Evolutionary conservation across 2,888 invertebrate genomes (phyloP).

Genomic region (Lagria hirta): DNA sequence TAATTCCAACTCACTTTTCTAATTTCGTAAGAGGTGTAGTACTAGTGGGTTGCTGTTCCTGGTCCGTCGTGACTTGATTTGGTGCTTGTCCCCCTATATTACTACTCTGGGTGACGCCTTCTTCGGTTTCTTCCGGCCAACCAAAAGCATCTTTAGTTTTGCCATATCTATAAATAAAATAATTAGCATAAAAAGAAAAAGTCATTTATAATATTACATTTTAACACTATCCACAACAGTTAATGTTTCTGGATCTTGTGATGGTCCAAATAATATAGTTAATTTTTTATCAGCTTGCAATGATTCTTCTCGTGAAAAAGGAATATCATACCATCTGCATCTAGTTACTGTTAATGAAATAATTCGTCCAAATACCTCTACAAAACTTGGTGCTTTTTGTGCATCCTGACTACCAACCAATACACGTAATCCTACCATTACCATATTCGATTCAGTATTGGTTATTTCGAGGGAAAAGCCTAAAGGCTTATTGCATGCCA

Average conservation of each 20-base stretch:
- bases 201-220: conserved; percentile 56
- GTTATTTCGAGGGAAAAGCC: conserved; percentile 87
- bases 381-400: conserved; percentile 73
- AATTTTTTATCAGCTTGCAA: conserved; percentile 89
- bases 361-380: conserved; percentile 58
- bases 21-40: conserved; percentile 60
- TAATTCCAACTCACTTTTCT: conserved; percentile 55
- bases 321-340: conserved; percentile 94
- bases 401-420: conserved; percentile 82
- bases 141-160: conserved; percentile 95
- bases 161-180: conserved; percentile 66
- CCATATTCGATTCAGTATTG: conserved; percentile 84
- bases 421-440: conserved; percentile 76
- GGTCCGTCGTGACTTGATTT: conserved; percentile 37
- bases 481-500: conserved; percentile 86
- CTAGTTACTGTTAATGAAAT: conserved; percentile 56
- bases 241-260: conserved; percentile 83
- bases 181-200: conserved; percentile 2
- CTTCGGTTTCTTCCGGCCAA: conserved; percentile 95
- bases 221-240: conserved; percentile 94
- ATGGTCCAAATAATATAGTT: conserved; percentile 79
- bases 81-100: conserved; percentile 5
- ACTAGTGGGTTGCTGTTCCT: conserved; percentile 51
- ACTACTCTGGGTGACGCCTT: conserved; percentile 50
- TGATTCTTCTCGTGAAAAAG: conserved; percentile 91